Base-by-base conservation (phyloP, 1,140 invertebrate species). In the Homarus americanus region DNA sequence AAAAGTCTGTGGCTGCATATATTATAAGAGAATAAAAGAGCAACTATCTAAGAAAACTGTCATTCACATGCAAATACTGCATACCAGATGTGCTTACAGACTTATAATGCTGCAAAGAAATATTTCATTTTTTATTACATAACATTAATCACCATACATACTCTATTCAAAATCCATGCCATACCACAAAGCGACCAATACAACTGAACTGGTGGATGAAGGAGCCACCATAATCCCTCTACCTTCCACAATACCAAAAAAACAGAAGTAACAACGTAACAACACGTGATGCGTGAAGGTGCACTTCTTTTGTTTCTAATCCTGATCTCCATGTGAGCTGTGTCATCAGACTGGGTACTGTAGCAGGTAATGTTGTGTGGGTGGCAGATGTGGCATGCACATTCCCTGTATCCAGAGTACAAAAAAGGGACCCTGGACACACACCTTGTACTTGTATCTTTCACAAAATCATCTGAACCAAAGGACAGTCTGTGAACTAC, bases 101-200 rank as follows among this genome's bases (percentile, higher is more conserved):
- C 53, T 58, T 58, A 58, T 24, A 58, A 58, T 58, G 53, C 53
- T 58, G 53, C 53, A 58, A 58, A 58, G 20, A 58, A 58, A 58
- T 58, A 58, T 24, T 58, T 58, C 12, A 58, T 58, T 58, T 58
- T 58, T 24, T 58, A 4, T 58, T 58, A 20, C 24, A 58, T 24
- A 58, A 58, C 53, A 58, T 58, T 58, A 58, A 58, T 24, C 53
- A 58, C 53, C 53, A 58, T 58, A 58, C 53, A 20, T 58, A 58
- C 53, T 58, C 53, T 53, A 78, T 10, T 80, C 44, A 75, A 75
- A 80, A 34, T 53, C 78, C 78, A 80, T 80, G 78, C 78, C 78
- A 80, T 53, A 80, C 41, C 78, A 80, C 28, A 76, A 75, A 53
- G 41, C 53, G 38, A 80, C 78, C 34, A 80, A 75, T 40, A 80